Evolutionary conservation across 2,113 vertebrate species (phyloP).

Genomic region (Salvator merianae): DNA sequence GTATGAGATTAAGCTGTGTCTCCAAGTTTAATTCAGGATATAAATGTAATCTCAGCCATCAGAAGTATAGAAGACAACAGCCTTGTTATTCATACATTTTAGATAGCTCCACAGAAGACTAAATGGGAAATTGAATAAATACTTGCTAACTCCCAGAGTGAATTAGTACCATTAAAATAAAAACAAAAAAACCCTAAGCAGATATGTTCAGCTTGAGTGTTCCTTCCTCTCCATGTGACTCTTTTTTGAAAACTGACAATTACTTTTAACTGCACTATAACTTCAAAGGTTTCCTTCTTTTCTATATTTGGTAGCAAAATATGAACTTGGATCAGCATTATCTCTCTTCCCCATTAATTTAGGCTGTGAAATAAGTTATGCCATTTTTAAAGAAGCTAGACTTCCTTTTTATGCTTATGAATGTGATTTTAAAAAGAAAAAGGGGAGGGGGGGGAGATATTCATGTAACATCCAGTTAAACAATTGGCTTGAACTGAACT

Average conservation of each 20-base stretch:
- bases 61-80: neutral
- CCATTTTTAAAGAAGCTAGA: conserved; percentile 39
- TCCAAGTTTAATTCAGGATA: neutral
- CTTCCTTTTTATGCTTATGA: conserved; percentile 52
- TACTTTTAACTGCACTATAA: conserved; percentile 70
- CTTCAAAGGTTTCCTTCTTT: conserved; percentile 73
- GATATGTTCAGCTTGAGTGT: conserved; percentile 40
- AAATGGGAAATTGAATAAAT: conserved; percentile 10
- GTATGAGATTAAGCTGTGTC: neutral
- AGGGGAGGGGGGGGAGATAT: conserved; percentile 34
- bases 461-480: conserved; percentile 22
- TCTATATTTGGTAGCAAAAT: conserved; percentile 63
- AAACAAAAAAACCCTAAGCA: neutral
- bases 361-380: conserved; percentile 12
- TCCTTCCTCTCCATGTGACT: conserved; percentile 69
- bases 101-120: neutral
- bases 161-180: neutral
- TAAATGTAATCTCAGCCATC: neutral
- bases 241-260: conserved; percentile 55
- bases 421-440: conserved; percentile 43
- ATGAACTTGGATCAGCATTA: conserved; percentile 53
- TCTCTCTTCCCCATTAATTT: conserved; percentile 34
- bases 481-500: conserved; percentile 8
- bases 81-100: neutral
- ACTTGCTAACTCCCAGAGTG: conserved; percentile 40